phyloP scores from a whole-genome alignment of 2,888 invertebrate genomes.

The Apamea epomidion region DNA sequence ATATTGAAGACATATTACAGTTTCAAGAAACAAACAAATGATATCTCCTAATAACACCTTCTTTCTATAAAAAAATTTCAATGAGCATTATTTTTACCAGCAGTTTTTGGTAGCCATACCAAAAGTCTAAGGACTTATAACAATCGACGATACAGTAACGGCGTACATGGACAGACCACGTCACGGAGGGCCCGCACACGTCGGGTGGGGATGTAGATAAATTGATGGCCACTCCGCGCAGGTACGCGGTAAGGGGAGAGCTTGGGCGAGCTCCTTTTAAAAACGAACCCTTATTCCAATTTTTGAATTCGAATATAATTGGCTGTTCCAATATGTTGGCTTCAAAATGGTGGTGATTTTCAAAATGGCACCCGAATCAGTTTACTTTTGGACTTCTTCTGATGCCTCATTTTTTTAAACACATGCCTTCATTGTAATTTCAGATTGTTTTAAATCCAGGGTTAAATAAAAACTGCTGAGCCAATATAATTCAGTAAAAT shows the following conservation, averaged over 20 bases:
- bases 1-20: background rate
- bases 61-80: background rate
- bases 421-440: background rate
- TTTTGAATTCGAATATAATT: slow-evolving; percentile 66
- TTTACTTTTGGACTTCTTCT: background rate
- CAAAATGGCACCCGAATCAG: slow-evolving; percentile 18
- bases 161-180: slow-evolving; percentile 75
- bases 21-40: background rate
- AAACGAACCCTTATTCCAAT: slow-evolving; percentile 71
- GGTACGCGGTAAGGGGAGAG: slow-evolving; percentile 79
- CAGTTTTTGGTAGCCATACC: slow-evolving; percentile 16
- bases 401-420: background rate
- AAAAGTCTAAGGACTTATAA: slow-evolving; percentile 47
- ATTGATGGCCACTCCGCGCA: slow-evolving; percentile 84
- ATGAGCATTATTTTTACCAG: background rate
- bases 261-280: slow-evolving; percentile 70
- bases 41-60: background rate
- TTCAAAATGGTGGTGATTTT: slow-evolving; percentile 26
- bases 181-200: slow-evolving; percentile 77
- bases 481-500: background rate
- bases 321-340: slow-evolving; percentile 44
- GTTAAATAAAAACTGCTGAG: background rate
- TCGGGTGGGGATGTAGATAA: slow-evolving; percentile 81
- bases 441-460: background rate
- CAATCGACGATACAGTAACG: slow-evolving; percentile 78